These are phyloP conservation scores for Loriculus beryllinus DNA, from an alignment of 2,797 vertebrate genomes.

Conservation along the genomic window DNA sequence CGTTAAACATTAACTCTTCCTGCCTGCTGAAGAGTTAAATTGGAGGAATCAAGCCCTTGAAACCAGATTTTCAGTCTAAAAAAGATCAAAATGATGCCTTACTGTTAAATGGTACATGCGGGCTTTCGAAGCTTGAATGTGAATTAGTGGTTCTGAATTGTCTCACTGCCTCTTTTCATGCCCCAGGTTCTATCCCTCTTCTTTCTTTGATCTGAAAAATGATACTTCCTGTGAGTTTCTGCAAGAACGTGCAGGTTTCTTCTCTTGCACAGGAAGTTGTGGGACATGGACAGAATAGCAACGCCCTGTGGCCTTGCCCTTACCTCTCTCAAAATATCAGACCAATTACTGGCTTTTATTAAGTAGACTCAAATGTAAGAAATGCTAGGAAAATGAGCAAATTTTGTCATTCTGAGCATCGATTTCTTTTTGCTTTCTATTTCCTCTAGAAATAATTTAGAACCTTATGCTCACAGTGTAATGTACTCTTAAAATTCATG, in stretches of 20 bases:
- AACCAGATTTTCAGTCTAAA: background rate
- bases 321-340: background rate
- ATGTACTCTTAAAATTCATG: background rate
- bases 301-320: background rate
- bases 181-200: background rate
- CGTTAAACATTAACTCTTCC: background rate
- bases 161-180: background rate
- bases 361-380: background rate
- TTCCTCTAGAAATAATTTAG: background rate
- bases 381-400: background rate
- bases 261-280: conserved; percentile 5
- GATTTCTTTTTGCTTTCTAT: background rate
- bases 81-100: background rate
- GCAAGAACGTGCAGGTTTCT: background rate
- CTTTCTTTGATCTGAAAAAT: background rate
- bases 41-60: background rate
- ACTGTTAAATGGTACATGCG: background rate
- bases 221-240: background rate
- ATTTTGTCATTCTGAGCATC: background rate
- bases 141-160: background rate
- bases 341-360: background rate
- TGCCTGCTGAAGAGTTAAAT: background rate
- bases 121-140: background rate
- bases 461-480: background rate
- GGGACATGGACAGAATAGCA: background rate